Percentiles rank a stretch among this genome's conserved stretches.
These are phyloP conservation scores for Lycodopsis pacificus DNA, from an alignment of 2,797 vertebrate genomes.

Conservation along the genomic window DNA sequence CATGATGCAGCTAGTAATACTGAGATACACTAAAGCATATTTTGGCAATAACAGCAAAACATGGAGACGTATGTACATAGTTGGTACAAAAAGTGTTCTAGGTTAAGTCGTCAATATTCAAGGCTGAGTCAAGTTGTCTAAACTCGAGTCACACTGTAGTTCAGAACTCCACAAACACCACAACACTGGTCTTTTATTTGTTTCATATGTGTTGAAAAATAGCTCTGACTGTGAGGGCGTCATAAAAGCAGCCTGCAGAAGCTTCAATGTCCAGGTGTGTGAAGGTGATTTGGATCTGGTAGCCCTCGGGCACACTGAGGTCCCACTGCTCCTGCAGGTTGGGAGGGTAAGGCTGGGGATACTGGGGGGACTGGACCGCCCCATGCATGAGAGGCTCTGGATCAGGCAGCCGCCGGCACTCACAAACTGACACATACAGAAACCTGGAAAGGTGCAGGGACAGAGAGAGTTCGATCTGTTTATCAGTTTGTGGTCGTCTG, in stretches of 20 bases:
- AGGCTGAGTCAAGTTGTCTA: not conserved
- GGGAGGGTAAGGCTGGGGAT: slow-evolving; percentile 72
- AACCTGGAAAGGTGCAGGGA: slow-evolving; percentile 57
- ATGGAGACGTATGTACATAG: not conserved
- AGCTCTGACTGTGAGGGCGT: slow-evolving; percentile 87
- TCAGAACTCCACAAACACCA: not conserved
- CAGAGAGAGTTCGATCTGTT: slow-evolving; percentile 52
- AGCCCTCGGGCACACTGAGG: slow-evolving; percentile 87
- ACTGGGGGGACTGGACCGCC: slow-evolving; percentile 86
- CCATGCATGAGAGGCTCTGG: slow-evolving; percentile 64
- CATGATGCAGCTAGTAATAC: not conserved
- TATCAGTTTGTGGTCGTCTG: slow-evolving; percentile 35
- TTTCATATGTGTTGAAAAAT: slow-evolving; percentile 14
- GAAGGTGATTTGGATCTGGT: slow-evolving; percentile 89
- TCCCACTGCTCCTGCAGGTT: slow-evolving; percentile 82
- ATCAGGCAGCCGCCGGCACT: slow-evolving; percentile 34
- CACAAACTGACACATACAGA: slow-evolving; percentile 54
- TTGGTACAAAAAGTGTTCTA: not conserved
- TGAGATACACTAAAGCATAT: not conserved
- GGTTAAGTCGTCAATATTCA: not conserved
- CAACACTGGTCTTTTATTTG: slow-evolving; percentile 13
- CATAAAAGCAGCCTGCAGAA: slow-evolving; percentile 87
- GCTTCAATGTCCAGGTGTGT: slow-evolving; percentile 90
- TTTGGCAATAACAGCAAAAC: not conserved
- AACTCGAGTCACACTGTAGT: not conserved